A percentile compares a stretch with the other conserved stretches of the same genome.
Conservation (phyloP, 92 coral and sea anemone species). For the Zoanthus sansibaricus region DNA sequence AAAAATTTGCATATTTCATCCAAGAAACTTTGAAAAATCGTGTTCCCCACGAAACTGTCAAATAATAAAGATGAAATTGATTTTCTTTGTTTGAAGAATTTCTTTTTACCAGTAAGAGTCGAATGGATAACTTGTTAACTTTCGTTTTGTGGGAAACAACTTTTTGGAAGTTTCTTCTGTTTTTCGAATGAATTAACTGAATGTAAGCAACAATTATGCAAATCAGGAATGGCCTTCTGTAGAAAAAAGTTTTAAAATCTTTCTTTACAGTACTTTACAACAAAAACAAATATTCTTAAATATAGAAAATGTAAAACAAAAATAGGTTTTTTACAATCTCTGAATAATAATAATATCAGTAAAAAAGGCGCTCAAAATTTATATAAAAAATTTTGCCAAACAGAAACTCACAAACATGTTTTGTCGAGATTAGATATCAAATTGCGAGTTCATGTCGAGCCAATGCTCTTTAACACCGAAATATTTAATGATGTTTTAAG, state of each 20-base stretch:
- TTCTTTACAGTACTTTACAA: slow-evolving; percentile 30
- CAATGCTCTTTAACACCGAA: slow-evolving; percentile 25
- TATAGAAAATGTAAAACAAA: slow-evolving; percentile 10
- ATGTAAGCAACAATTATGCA: slow-evolving; percentile 62
- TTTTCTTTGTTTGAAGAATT: not conserved
- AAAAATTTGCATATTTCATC: slow-evolving; percentile 39
- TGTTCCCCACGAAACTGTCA: slow-evolving; percentile 16
- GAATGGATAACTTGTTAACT: not conserved
- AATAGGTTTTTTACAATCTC: not conserved
- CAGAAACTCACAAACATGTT: slow-evolving; percentile 40
- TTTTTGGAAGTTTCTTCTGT: slow-evolving; percentile 35
- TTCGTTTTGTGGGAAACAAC: slow-evolving; percentile 30
- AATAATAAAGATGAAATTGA: slow-evolving; percentile 26
- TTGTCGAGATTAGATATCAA: slow-evolving; percentile 39
- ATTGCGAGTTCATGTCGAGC: slow-evolving; percentile 48
- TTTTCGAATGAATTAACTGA: slow-evolving; percentile 82
- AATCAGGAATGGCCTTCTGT: slow-evolving; percentile 60
- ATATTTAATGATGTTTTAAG: slow-evolving; percentile 5
- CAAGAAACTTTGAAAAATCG: slow-evolving; percentile 2
- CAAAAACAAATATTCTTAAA: slow-evolving; percentile 12
- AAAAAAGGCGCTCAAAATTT: not conserved
- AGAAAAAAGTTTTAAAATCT: slow-evolving; percentile 82
- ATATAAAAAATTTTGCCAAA: slow-evolving; percentile 11
- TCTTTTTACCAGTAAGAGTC: slow-evolving; percentile 8
- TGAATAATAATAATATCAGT: not conserved